These are phyloP conservation scores for Microcebus jonahi DNA, from an alignment of 2,113 vertebrate species.

Conservation along the genomic window DNA sequence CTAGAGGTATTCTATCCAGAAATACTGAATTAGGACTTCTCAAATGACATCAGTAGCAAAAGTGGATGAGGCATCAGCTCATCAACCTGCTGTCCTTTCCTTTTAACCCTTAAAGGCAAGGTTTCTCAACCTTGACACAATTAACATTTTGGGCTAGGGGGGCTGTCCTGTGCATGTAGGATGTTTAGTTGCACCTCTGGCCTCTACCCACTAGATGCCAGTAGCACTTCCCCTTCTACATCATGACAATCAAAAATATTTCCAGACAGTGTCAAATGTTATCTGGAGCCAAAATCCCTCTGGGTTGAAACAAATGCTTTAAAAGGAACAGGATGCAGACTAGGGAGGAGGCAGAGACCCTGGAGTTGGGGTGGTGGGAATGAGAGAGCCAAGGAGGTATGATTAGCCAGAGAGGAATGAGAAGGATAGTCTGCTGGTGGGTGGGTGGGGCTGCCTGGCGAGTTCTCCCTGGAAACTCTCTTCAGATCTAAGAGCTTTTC, in stretches of 20 bases:
- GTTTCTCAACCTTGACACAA: background rate
- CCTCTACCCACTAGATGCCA: background rate
- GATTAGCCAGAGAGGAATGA: background rate
- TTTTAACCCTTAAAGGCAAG: background rate
- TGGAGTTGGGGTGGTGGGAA: background rate
- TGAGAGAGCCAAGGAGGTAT: background rate
- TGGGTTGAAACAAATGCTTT: slow-evolving; percentile 46
- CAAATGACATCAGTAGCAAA: background rate
- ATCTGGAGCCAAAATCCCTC: background rate
- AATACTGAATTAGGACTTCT: background rate
- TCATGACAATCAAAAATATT: background rate
- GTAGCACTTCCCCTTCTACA: background rate
- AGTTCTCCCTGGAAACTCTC: background rate
- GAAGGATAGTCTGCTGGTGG: background rate
- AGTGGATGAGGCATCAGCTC: background rate
- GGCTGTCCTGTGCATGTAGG: background rate
- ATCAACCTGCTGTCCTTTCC: background rate
- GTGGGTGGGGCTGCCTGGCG: background rate
- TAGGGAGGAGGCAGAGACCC: background rate
- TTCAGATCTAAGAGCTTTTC: background rate
- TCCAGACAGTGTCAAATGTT: background rate
- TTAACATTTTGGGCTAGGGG: too few relatives aligned
- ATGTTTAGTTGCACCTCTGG: background rate
- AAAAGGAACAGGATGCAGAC: background rate
- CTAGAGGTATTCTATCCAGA: background rate